Evolutionary conservation across 2,113 vertebrate species (phyloP).

Genomic region (Chamaea fasciata): DNA sequence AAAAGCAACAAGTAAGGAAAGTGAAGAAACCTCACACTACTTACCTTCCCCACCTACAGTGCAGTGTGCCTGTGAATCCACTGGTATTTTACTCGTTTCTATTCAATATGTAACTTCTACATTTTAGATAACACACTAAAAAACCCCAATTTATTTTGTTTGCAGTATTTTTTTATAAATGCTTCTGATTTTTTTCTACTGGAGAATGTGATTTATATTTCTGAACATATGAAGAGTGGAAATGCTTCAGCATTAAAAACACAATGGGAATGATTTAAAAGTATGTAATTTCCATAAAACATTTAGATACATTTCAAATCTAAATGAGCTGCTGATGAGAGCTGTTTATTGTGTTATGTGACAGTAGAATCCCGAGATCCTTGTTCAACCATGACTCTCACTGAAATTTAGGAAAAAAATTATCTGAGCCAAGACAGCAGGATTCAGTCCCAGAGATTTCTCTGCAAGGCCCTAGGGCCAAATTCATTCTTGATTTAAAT

Average conservation of each 20-base stretch:
- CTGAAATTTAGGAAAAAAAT: background rate
- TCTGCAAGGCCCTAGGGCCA: background rate
- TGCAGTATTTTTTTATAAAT: background rate
- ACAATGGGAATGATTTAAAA: background rate
- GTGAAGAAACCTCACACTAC: background rate
- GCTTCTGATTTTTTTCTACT: background rate
- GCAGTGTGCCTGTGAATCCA: background rate
- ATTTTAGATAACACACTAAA: background rate
- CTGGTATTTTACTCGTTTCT: background rate
- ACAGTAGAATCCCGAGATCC: background rate
- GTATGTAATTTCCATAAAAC: background rate
- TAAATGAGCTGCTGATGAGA: background rate
- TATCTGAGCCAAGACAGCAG: background rate
- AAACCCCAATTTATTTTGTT: background rate
- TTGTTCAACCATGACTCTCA: background rate
- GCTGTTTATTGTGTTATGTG: background rate
- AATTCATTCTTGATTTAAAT: slow-evolving; percentile 31
- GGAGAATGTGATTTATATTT: background rate
- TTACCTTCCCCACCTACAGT: background rate
- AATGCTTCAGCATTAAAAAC: background rate
- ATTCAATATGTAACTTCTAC: background rate
- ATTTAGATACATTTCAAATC: background rate
- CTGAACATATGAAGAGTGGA: background rate
- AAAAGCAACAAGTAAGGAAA: background rate
- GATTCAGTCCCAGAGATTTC: background rate